These are phyloP conservation scores for Gerris buenoi DNA, from an alignment of 1,140 invertebrate genomes.

Conservation along the genomic window DNA sequence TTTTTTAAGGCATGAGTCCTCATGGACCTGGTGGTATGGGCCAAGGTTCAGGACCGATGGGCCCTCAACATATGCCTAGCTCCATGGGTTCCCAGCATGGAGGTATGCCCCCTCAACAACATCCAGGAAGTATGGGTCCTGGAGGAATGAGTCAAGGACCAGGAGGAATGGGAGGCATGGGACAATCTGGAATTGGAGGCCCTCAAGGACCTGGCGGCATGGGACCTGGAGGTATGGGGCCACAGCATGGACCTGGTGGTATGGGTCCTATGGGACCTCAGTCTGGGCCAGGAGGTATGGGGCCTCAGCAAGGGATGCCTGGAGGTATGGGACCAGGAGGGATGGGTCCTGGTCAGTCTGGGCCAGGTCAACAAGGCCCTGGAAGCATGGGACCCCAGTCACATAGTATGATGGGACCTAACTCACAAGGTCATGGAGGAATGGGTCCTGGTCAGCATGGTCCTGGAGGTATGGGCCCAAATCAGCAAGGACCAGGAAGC, in stretches of 20 bases:
- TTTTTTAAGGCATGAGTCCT: neutral
- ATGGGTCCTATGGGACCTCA: neutral
- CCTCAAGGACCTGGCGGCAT: too few relatives aligned
- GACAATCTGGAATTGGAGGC: neutral
- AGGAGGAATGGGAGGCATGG: neutral
- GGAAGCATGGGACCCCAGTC: slow-evolving; percentile 2
- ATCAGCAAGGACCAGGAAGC: neutral
- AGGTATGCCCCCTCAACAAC: neutral
- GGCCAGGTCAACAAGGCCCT: neutral
- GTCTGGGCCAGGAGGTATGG: neutral
- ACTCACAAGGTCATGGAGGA: neutral
- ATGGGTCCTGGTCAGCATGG: neutral
- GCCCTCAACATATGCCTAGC: neutral
- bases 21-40: neutral
- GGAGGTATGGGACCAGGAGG: too few relatives aligned
- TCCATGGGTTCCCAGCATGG: neutral
- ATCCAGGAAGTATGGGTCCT: neutral
- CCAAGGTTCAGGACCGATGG: neutral
- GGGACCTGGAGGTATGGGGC: too few relatives aligned
- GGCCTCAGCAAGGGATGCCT: too few relatives aligned
- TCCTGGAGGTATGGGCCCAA: neutral
- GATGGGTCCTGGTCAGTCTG: neutral
- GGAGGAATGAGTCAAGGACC: neutral
- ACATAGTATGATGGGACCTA: neutral
- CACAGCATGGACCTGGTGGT: neutral